Base-by-base conservation (phyloP, 2,797 vertebrate species). In the Echeneis naucrates region DNA sequence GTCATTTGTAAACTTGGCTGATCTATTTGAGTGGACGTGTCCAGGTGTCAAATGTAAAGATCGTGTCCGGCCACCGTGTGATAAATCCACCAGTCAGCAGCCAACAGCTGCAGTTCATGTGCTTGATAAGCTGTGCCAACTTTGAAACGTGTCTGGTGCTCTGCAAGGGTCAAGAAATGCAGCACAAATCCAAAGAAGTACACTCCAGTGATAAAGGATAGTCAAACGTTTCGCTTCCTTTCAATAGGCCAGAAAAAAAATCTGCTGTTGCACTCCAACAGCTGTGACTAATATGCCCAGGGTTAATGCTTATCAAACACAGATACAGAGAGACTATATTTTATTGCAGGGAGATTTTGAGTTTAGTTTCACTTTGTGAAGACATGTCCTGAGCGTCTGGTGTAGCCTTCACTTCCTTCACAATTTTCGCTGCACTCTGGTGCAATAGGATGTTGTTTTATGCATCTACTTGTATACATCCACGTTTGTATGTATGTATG, bases 1-100 rank as follows among this genome's bases (percentile, higher is more conserved):
- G 58, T 52, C 33, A 35, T 66, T 23, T 82, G 88, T 72, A 79
- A 89, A 90, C 88, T 86, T 88, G 85, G 85, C 86, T 73, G 5
- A 48, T 48, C 14, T 30, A 68, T 58, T 57, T 72, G 62, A 32
- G 78, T 67, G 74, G 63, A 81, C 45, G 70, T 37, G 74, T 71
- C 26, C 72, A 47, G 78, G 70, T 82, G 75, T 82, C 78, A 72
- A 17, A 65, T 72, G 52, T 16, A 9, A 67, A 26, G 50, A 60
- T 61, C 64, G 3, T 58, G 80, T 73, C 72, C 33, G 72, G 75
- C 72, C 77, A 82, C 66, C 37, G 62, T 69, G 68, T 69, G 68
- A 72, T 71, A 57, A 33, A 32, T 68, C 53, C 4, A 16, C 48
- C 35, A 26, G 42, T 37, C 3, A 40, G 21, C 42, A 50, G 26